Evolutionary conservation across 2,797 vertebrate species (phyloP).

Genomic region (Dermochelys coriacea): DNA sequence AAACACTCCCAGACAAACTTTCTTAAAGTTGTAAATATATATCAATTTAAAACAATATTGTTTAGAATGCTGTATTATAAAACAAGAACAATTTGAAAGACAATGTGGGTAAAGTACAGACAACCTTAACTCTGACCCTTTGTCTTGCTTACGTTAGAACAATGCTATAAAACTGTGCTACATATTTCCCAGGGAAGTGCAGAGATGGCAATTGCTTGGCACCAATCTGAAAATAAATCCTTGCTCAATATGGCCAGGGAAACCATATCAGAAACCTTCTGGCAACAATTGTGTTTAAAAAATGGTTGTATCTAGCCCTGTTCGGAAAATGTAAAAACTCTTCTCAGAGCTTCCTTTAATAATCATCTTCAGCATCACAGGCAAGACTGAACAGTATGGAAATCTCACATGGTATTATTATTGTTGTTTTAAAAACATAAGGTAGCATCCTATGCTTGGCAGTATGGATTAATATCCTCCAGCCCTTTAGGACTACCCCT

Average conservation of each 20-base stretch:
- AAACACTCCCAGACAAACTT: background rate
- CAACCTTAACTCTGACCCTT: background rate
- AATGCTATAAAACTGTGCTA: background rate
- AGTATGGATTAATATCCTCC: background rate
- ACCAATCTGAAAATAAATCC: background rate
- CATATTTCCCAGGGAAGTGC: background rate
- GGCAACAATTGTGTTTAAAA: background rate
- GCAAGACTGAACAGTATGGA: too few relatives aligned
- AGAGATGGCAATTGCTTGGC: background rate
- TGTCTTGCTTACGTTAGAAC: background rate
- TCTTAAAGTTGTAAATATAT: background rate
- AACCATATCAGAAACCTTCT: background rate
- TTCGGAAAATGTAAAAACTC: background rate
- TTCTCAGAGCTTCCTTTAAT: background rate
- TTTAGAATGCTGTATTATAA: background rate
- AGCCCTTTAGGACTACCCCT: background rate
- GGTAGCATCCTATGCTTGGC: background rate
- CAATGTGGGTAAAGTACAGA: background rate
- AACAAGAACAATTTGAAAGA: background rate
- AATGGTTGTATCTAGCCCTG: background rate
- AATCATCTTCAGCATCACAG: background rate
- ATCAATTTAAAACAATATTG: background rate
- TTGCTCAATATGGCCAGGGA: accelerated
- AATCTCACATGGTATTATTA: too few relatives aligned
- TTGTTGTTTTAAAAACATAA: background rate